Percentiles rank a stretch among this genome's conserved stretches.
phyloP scores from a whole-genome alignment of 2,888 invertebrate species.

The Tricholauxania praeusta region DNA sequence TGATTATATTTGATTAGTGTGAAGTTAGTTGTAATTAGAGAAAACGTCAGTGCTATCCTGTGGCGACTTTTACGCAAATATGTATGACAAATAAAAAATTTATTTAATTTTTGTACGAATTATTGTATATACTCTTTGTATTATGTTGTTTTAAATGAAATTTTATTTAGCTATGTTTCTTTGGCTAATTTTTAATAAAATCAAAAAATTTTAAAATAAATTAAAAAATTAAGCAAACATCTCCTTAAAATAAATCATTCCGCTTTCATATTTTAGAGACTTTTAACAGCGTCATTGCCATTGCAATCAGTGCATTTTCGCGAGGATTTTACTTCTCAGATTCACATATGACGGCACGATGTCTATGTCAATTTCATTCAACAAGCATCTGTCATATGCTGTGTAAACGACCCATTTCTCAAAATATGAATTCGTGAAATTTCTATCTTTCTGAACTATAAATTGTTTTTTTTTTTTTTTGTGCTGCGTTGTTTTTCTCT shows the following conservation, averaged over 20 bases:
- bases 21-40: conserved; percentile 37
- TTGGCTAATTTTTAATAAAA: not conserved
- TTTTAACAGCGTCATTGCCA: conserved; percentile 6
- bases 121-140: no score
- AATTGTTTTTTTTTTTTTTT: no score
- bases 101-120: no score
- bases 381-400: not conserved
- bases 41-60: not conserved
- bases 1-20: conserved; percentile 33
- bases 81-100: not conserved
- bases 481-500: no score
- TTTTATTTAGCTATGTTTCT: not conserved
- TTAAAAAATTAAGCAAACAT: no score
- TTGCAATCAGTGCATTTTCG: not conserved
- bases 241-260: no score
- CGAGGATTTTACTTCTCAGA: no score
- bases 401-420: conserved; percentile 20
- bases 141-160: not conserved
- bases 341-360: not conserved
- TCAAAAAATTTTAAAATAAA: no score
- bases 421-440: conserved; percentile 28
- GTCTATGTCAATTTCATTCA: conserved; percentile 8
- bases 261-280: no score
- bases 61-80: not conserved
- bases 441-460: not conserved